Conservation (phyloP, 2,797 vertebrate genomes). For the Chelidonichthys spinosus region DNA sequence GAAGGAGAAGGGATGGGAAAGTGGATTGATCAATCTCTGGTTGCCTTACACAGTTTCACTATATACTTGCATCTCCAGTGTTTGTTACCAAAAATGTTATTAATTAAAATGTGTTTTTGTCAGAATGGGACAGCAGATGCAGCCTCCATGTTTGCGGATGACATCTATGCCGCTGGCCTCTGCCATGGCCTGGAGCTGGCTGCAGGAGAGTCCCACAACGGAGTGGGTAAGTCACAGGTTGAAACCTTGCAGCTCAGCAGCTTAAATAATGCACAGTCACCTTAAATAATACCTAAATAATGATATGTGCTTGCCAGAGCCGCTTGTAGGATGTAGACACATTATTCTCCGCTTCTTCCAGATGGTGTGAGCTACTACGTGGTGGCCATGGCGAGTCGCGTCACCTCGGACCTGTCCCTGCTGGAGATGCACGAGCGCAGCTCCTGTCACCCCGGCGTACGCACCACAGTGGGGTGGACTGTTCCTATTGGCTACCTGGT, state of each 20-base stretch:
- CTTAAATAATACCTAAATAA: neutral
- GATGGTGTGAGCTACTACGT: constrained; percentile 86
- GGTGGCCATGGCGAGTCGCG: constrained; percentile 85
- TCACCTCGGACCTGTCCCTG: constrained; percentile 85
- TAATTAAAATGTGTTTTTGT: constrained; percentile 22
- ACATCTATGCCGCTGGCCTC: constrained; percentile 85
- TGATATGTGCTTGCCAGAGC: neutral
- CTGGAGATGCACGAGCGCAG: constrained; percentile 89
- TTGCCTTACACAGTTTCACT: neutral
- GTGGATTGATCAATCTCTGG: neutral
- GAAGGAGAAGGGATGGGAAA: neutral
- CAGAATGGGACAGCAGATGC: constrained; percentile 87
- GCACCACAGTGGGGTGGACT: constrained; percentile 88
- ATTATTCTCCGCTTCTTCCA: constrained; percentile 44
- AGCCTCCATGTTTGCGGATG: constrained; percentile 84
- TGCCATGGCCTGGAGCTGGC: constrained; percentile 85
- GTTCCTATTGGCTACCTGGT: constrained; percentile 88
- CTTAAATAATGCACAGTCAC: neutral
- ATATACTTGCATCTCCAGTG: too few species aligned
- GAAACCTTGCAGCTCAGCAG: neutral
- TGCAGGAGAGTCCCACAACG: constrained; percentile 86
- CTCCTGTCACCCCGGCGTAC: constrained; percentile 87
- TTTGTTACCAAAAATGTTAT: neutral
- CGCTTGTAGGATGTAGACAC: neutral
- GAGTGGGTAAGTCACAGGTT: constrained; percentile 74